These are phyloP conservation scores for Gasteruption jaculator DNA, from an alignment of 2,888 invertebrate genomes.

Conservation along the genomic window DNA sequence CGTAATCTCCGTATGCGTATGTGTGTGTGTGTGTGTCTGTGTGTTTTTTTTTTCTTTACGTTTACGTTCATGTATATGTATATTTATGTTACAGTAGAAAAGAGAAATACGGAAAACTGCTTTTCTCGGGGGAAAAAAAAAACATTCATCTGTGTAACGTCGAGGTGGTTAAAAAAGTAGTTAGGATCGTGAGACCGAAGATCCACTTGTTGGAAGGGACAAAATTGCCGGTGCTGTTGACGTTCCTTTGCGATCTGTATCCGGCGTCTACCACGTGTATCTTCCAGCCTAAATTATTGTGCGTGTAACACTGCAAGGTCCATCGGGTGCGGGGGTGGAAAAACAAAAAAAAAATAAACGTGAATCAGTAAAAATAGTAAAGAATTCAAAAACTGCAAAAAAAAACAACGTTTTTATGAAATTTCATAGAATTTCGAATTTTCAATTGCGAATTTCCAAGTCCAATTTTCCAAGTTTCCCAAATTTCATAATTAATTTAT, in stretches of 20 bases:
- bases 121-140: too few species aligned
- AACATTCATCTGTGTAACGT: too few species aligned
- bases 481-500: too few species aligned
- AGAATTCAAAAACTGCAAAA: too few species aligned
- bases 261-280: constrained; percentile 80
- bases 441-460: too few species aligned
- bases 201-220: constrained; percentile 17
- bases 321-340: background rate
- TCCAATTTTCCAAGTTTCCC: too few species aligned
- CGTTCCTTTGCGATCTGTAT: constrained; percentile 46
- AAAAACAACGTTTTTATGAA: background rate
- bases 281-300: constrained; percentile 89
- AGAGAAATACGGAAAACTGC: constrained; percentile 14
- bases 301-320: constrained; percentile 78
- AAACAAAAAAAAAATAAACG: constrained; percentile 2
- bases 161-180: constrained; percentile 19
- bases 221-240: constrained; percentile 24
- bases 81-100: too few species aligned
- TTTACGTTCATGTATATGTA: too few species aligned
- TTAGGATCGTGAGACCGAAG: constrained; percentile 25
- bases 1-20: too few species aligned
- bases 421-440: too few species aligned
- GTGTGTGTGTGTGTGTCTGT: too few species aligned
- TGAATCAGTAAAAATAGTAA: background rate
- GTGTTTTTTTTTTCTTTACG: too few species aligned